phyloP scores from a whole-genome alignment of 2,113 vertebrate species.

The Dasypus novemcinctus region DNA sequence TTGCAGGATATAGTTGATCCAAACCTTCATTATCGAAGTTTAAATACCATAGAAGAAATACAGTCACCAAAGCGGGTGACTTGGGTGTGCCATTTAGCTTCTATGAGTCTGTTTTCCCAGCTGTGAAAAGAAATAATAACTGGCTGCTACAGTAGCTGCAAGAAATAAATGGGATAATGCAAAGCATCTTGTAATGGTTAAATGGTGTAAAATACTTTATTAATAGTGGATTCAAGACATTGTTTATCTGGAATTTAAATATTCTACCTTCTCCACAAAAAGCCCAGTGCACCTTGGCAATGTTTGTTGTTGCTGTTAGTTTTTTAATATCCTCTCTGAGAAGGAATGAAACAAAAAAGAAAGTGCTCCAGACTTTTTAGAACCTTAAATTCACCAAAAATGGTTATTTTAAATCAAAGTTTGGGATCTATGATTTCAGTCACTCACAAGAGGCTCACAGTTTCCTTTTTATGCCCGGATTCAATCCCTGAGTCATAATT shows the following conservation, averaged over 20 bases:
- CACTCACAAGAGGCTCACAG: background rate
- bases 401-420: background rate
- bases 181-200: background rate
- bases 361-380: background rate
- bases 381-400: conserved; percentile 3
- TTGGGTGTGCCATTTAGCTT: background rate
- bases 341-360: background rate
- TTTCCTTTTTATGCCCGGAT: conserved; percentile 8
- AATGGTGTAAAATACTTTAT: background rate
- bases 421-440: conserved; percentile 29
- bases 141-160: background rate
- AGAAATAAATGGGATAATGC: background rate
- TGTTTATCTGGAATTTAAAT: background rate
- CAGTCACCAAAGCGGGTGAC: background rate
- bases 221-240: background rate
- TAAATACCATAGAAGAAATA: background rate
- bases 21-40: background rate
- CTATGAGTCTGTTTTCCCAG: background rate
- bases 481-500: conserved; percentile 16
- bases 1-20: background rate
- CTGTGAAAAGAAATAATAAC: background rate
- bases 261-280: background rate
- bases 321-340: background rate
- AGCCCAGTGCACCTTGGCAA: background rate
- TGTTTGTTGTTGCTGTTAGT: background rate